Evolutionary conservation across 1,140 invertebrate genomes (phyloP), one percentile per base, ranked within the genome.

Genomic region (Acyrthosiphon pisum): DNA sequence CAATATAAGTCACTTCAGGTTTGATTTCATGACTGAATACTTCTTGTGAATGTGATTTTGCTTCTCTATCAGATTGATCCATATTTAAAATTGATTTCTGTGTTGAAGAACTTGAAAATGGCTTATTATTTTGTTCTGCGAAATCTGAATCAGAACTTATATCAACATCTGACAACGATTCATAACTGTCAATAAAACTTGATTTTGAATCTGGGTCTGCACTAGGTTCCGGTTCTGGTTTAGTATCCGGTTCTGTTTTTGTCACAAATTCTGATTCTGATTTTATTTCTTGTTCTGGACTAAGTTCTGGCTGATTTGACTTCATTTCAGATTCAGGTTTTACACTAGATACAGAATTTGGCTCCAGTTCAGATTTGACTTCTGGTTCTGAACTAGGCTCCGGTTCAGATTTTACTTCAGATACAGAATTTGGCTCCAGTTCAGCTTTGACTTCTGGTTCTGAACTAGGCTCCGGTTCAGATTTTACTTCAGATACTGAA

Each of bases 401-500:
- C 37, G 95, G 95, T 94, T 95, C 94, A 84, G 94, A 93, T 88
- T 94, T 94, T 48, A 94, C 94, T 92, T 95, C 94, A n/a, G 94
- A 94, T 94, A 94, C 94, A 53, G 94, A 93, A 94, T 91, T 94
- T 18, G 94, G 94, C 94, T 95, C 94, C 60, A 93, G 91, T 60
- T 93, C 90, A 94, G 94, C 90, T 95, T 94, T 44, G 93, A 95
- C 94, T 94, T 94, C 94, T 46, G 94, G 68, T 94, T 88, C 94
- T 18, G 93, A 93, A 94, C 94, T 94, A 48, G 93, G 86, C 48
- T 93, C 93, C 20, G 93, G 95, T 94, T 96, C 95, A 1, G 96
- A 95, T 93, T 95, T 95, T 0, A 95, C 94, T 94, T 95, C 94
- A 18, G 95, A 94, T 94, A 95, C 94, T 87, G 90, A 53, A 48